Conservation (phyloP, 2,888 invertebrate genomes). For the Pachydiplax longipennis region DNA sequence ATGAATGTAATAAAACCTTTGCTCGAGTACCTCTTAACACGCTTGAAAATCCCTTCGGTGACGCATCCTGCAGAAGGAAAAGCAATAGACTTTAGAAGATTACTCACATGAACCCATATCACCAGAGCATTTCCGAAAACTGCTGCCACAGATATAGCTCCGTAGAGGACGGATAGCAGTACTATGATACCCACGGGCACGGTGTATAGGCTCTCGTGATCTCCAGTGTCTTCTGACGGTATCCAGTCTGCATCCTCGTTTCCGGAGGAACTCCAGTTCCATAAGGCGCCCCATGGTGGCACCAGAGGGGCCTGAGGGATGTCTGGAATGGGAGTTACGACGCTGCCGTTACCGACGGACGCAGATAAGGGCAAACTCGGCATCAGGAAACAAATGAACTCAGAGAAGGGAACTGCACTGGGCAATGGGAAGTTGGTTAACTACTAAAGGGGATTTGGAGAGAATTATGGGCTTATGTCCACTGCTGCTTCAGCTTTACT, state of each 20-base stretch:
- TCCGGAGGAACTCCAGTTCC: constrained; percentile 12
- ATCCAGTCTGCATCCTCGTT: not conserved
- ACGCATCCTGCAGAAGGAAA: no score
- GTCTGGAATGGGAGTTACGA: not conserved
- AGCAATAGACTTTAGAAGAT: not conserved
- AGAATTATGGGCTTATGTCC: no score
- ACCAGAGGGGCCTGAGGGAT: not conserved
- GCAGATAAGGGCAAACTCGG: not conserved
- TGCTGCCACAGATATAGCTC: constrained; percentile 80
- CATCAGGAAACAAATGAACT: not conserved
- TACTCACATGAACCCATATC: constrained; percentile 83
- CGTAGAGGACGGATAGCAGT: constrained; percentile 79
- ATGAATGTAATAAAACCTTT: no score
- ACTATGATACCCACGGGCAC: constrained; percentile 78
- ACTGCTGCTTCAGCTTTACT: no score
- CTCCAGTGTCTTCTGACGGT: not conserved
- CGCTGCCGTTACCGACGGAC: constrained; percentile 2
- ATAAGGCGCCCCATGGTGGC: not conserved
- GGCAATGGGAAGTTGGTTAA: not conserved
- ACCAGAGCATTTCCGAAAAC: constrained; percentile 86
- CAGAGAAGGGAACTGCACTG: not conserved
- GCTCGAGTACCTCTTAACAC: no score
- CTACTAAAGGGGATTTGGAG: no score
- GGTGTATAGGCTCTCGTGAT: constrained; percentile 67
- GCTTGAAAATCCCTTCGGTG: no score